These are phyloP conservation scores for Drosophila prolongata DNA, from an alignment of 2,888 invertebrate genomes.

Conservation along the genomic window DNA sequence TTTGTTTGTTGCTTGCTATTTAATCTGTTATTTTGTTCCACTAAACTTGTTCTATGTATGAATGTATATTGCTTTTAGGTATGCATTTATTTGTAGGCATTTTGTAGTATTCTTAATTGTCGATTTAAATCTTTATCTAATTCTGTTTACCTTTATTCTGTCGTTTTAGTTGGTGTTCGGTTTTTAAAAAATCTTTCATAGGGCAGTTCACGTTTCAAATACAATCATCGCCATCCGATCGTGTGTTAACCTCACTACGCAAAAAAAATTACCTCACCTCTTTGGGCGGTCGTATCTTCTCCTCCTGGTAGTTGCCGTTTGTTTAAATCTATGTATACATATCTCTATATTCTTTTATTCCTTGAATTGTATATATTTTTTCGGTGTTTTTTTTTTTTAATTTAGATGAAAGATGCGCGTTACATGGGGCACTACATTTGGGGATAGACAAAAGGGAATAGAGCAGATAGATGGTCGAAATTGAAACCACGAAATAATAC, in stretches of 20 bases:
- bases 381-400: constrained; percentile 32
- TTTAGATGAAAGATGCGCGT: constrained; percentile 35
- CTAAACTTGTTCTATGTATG: constrained; percentile 53
- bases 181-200: constrained; percentile 72
- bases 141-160: constrained; percentile 12
- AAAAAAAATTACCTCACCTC: constrained; percentile 28
- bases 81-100: constrained; percentile 40
- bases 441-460: constrained; percentile 13
- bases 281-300: constrained; percentile 29
- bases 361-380: constrained; percentile 43
- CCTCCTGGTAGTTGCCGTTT: constrained; percentile 38
- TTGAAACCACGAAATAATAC: constrained; percentile 51
- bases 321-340: constrained; percentile 38
- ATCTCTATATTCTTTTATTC: constrained; percentile 29
- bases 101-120: constrained; percentile 30
- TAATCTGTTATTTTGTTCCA: constrained; percentile 49
- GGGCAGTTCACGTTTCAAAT: constrained; percentile 75
- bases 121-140: constrained; percentile 3
- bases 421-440: constrained; percentile 14
- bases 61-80: constrained; percentile 64
- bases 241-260: constrained; percentile 34
- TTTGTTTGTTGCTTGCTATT: constrained; percentile 45
- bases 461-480: constrained; percentile 39
- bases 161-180: constrained; percentile 23
- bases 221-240: constrained; percentile 59